phyloP scores from a whole-genome alignment of 2,888 invertebrate species.

The Microplitis manilae region DNA sequence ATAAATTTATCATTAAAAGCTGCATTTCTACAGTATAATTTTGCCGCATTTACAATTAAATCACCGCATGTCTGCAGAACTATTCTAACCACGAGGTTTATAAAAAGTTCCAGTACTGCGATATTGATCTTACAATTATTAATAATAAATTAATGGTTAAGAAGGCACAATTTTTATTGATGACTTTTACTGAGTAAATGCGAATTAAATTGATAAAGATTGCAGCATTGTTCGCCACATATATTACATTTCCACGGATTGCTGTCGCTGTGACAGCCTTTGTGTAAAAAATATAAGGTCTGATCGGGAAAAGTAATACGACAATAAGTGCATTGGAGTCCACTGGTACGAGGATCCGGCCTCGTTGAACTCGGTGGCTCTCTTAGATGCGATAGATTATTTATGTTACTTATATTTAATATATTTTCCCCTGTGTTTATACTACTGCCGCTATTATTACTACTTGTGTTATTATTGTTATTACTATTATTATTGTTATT shows the following conservation, averaged over 20 bases:
- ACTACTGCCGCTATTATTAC: constrained; percentile 54
- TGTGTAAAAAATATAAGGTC: constrained; percentile 96
- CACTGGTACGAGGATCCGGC: constrained; percentile 75
- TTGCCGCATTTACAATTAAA: no score
- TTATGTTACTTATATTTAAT: background rate
- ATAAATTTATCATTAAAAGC: no score
- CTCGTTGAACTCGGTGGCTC: constrained; percentile 79
- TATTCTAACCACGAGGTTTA: background rate
- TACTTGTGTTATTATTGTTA: constrained; percentile 48
- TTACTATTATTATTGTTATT: constrained; percentile 50
- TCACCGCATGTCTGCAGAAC: no score
- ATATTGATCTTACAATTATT: background rate
- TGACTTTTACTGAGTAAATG: constrained; percentile 95
- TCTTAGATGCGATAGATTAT: constrained; percentile 45
- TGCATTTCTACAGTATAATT: no score
- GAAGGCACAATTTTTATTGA: constrained; percentile 72
- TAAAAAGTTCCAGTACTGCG: background rate
- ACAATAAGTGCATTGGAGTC: constrained; percentile 90
- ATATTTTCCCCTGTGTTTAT: constrained; percentile 68
- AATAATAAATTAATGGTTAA: background rate
- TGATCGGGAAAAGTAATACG: constrained; percentile 94
- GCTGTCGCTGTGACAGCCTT: constrained; percentile 97
- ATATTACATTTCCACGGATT: constrained; percentile 99
- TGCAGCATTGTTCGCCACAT: constrained; percentile 94
- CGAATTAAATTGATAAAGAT: constrained; percentile 97